Evolutionary conservation across 2,797 vertebrate species (phyloP).

Genomic region (Denticeps clupeoides): DNA sequence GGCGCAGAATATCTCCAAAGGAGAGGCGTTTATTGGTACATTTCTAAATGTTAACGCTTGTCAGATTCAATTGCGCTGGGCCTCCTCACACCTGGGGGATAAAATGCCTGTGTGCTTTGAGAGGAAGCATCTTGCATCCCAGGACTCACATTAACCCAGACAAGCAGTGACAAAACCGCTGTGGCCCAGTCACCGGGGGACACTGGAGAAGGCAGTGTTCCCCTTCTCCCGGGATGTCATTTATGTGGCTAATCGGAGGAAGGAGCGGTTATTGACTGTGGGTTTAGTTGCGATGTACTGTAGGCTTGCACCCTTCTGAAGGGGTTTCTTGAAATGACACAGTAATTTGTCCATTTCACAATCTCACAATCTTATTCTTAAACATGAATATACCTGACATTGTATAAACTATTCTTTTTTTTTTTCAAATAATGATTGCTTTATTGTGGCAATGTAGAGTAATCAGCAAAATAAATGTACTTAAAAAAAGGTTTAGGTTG

Average conservation of each 20-base stretch:
- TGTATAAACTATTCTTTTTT: too few relatives aligned
- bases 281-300: not conserved
- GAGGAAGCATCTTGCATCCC: constrained; percentile 34
- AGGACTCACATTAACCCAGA: constrained; percentile 24
- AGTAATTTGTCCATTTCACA: too few relatives aligned
- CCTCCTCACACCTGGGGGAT: constrained; percentile 48
- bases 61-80: constrained; percentile 72
- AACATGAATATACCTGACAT: too few relatives aligned
- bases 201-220: constrained; percentile 24
- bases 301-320: too few relatives aligned
- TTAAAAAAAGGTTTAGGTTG: too few relatives aligned
- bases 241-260: constrained; percentile 20
- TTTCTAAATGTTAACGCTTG: constrained; percentile 79
- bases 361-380: too few relatives aligned
- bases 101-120: constrained; percentile 40
- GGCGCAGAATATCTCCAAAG: constrained; percentile 53
- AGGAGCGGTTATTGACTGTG: not conserved
- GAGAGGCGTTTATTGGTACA: constrained; percentile 62
- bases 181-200: not conserved
- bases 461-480: too few relatives aligned
- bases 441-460: too few relatives aligned
- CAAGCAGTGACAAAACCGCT: constrained; percentile 27
- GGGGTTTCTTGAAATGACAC: too few relatives aligned
- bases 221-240: constrained; percentile 24
- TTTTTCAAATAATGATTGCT: too few relatives aligned